Percentiles rank a stretch among this genome's conserved stretches.
Conservation (phyloP, 2,113 vertebrate species). For the Paratilapia polleni region DNA sequence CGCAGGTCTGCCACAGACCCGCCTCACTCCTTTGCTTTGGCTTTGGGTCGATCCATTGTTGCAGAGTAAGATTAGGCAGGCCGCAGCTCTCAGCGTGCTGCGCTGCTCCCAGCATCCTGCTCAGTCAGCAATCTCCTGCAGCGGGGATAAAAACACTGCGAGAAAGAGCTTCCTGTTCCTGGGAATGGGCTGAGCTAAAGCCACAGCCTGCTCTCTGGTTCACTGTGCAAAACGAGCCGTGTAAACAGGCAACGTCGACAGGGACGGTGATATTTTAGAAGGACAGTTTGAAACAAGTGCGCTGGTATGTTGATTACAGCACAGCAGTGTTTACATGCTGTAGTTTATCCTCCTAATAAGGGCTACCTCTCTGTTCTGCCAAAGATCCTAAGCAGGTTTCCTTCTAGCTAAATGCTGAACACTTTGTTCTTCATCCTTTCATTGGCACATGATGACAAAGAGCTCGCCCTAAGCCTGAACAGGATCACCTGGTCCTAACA, state of each 20-base stretch:
- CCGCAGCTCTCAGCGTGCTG: not conserved
- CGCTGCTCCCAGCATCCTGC: constrained; percentile 43
- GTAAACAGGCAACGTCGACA: not conserved
- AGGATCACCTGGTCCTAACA: not conserved
- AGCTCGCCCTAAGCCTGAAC: not conserved
- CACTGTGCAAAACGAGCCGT: constrained; percentile 1
- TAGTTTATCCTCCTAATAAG: constrained; percentile 45
- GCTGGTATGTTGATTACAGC: constrained; percentile 12
- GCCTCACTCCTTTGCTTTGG: constrained; percentile 14
- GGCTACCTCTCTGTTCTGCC: constrained; percentile 17
- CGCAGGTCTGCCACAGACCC: not conserved
- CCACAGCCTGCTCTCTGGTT: constrained; percentile 5
- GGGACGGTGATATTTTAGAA: not conserved
- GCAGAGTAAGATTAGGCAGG: not conserved
- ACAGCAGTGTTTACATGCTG: not conserved
- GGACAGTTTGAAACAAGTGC: not conserved
- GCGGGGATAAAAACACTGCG: constrained; percentile 37
- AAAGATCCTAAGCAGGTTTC: constrained; percentile 18
- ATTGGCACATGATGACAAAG: constrained; percentile 32
- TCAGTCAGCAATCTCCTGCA: constrained; percentile 58
- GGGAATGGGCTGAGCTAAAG: constrained; percentile 32
- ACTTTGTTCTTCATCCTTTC: constrained; percentile 19
- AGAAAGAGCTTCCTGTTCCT: constrained; percentile 55
- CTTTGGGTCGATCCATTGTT: not conserved
- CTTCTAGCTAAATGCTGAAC: not conserved